Percentiles rank a stretch among this genome's conserved stretches.
Evolutionary conservation across 2,888 invertebrate genomes (phyloP).

Genomic region (Lochmaea capreae): DNA sequence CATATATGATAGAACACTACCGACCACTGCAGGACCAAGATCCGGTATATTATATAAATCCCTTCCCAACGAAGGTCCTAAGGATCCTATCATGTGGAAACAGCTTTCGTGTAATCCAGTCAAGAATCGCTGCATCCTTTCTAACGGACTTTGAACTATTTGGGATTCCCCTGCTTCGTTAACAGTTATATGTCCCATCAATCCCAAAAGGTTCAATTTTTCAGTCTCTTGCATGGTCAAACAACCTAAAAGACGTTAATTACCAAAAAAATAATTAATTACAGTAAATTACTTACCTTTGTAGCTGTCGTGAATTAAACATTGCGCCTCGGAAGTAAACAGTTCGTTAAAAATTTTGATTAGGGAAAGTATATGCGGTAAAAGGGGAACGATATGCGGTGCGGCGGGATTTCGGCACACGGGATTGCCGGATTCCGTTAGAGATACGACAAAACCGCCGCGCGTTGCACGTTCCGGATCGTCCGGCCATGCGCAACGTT

Average conservation of each 20-base stretch:
- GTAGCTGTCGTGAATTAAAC: slow-evolving; percentile 75
- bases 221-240: slow-evolving; percentile 82
- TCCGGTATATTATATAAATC: slow-evolving; percentile 86
- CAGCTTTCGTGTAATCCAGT: slow-evolving; percentile 84
- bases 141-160: slow-evolving; percentile 71
- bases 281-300: slow-evolving; percentile 58
- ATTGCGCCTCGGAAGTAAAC: slow-evolving; percentile 77
- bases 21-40: slow-evolving; percentile 79
- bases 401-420: slow-evolving; percentile 90
- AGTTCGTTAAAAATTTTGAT: slow-evolving; percentile 84
- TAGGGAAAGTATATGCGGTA: slow-evolving; percentile 84
- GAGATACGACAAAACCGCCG: slow-evolving; percentile 81
- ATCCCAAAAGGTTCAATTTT: slow-evolving; percentile 79
- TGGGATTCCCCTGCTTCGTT: slow-evolving; percentile 59
- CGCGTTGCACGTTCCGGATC: slow-evolving; percentile 87
- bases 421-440: slow-evolving; percentile 81
- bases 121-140: slow-evolving; percentile 86
- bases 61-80: slow-evolving; percentile 83
- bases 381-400: slow-evolving; percentile 81
- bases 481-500: slow-evolving; percentile 88
- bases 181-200: slow-evolving; percentile 62
- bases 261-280: neutral
- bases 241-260: slow-evolving; percentile 63
- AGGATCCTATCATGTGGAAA: slow-evolving; percentile 82
- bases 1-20: slow-evolving; percentile 77